Conservation (phyloP, 1,140 invertebrate species). For the Polypedilum vanderplanki region DNA sequence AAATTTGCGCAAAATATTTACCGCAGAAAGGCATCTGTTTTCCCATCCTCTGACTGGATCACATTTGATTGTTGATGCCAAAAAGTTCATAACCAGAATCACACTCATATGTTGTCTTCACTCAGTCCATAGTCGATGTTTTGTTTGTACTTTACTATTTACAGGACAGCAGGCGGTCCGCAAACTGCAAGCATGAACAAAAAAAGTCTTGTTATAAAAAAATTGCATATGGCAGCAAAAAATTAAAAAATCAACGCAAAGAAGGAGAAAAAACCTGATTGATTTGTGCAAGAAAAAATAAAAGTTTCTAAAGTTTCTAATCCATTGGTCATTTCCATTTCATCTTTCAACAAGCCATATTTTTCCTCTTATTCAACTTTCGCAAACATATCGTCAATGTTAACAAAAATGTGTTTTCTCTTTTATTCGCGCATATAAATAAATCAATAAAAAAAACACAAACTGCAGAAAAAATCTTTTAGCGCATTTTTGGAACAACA, state of each 20-base stretch:
- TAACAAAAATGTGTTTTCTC: background rate
- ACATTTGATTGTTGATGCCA: conserved; percentile 58
- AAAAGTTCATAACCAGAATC: conserved; percentile 74
- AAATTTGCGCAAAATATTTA: conserved; percentile 43
- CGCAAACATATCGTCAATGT: background rate
- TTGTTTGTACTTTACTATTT: conserved; percentile 60
- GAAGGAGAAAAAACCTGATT: background rate
- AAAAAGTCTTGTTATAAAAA: too few relatives aligned
- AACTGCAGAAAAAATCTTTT: too few relatives aligned
- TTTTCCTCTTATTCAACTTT: background rate
- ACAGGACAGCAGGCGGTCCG: conserved; percentile 72
- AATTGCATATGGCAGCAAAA: too few relatives aligned
- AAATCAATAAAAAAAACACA: too few relatives aligned
- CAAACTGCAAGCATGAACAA: conserved; percentile 45
- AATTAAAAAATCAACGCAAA: too few relatives aligned
- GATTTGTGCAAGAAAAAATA: background rate
- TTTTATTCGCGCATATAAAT: background rate
- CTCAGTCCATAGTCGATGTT: conserved; percentile 42
- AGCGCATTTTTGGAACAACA: too few relatives aligned
- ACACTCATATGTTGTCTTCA: conserved; percentile 68
- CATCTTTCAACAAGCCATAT: background rate
- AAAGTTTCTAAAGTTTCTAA: conserved; percentile 19
- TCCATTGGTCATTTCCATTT: background rate
- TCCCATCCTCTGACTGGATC: conserved; percentile 65
- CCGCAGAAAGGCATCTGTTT: conserved; percentile 75